Evolutionary conservation across 2,113 vertebrate species (phyloP).

Genomic region (Gallinago undulata): DNA sequence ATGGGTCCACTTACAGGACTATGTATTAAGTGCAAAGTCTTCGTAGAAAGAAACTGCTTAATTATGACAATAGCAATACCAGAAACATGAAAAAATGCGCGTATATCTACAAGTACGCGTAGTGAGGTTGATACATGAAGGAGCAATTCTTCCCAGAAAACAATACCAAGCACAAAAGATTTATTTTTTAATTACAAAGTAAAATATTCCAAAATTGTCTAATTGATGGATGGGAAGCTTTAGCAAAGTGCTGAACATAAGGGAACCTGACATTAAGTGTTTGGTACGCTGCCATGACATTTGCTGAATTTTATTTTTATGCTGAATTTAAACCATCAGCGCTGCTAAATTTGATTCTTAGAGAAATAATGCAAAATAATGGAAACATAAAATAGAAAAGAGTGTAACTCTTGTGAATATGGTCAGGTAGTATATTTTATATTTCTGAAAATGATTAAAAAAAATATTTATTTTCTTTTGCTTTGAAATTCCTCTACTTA

Average conservation of each 20-base stretch:
- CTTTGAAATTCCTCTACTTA: neutral
- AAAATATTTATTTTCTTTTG: conserved; percentile 34
- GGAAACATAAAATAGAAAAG: conserved; percentile 33
- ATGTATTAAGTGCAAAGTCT: neutral
- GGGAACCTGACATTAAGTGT: conserved; percentile 74
- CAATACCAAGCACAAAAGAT: conserved; percentile 5
- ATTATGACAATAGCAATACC: neutral
- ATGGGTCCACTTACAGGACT: neutral
- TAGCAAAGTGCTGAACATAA: conserved; percentile 64
- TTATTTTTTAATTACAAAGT: conserved; percentile 60
- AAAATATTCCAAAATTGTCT: conserved; percentile 58
- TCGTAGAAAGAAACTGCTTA: neutral
- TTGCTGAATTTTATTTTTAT: conserved; percentile 73
- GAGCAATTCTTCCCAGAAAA: conserved; percentile 15
- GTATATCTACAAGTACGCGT: neutral
- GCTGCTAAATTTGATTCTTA: conserved; percentile 62
- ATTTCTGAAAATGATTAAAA: conserved; percentile 29
- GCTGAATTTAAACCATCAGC: conserved; percentile 58
- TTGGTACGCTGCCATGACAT: conserved; percentile 70
- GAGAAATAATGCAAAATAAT: conserved; percentile 13
- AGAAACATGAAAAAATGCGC: neutral
- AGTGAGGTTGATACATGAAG: neutral
- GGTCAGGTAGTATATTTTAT: neutral
- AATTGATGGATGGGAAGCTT: conserved; percentile 56
- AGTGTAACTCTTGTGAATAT: conserved; percentile 2